Base-by-base conservation (phyloP, 2,113 vertebrate genomes). In the Zapus hudsonius region DNA sequence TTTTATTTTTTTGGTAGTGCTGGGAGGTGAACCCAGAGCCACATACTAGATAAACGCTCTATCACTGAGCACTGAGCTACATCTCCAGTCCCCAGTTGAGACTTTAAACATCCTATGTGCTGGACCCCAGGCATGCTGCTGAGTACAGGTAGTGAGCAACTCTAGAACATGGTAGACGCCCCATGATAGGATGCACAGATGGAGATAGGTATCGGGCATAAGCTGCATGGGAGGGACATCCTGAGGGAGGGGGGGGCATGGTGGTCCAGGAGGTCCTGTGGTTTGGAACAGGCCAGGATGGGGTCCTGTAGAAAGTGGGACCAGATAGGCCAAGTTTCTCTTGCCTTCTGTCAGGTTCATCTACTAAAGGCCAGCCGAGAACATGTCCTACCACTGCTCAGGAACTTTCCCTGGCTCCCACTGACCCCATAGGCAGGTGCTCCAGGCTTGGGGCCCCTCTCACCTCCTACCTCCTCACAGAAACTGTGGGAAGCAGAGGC, bases 181-280 rank as follows among this genome's bases (percentile, higher is more conserved):
- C 2, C 25, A 22, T 4, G 2, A 38, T 0, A 10, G 69, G 57
- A 66, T 1, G 52, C 52, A 29, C 0, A 1, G 11, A 22, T 1
- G 40, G 44, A 73, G 13, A 25, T 1, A 3, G 10, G 47, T 17
- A 57, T 9, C 31, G 19, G 83, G 76, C 31, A 29, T 79, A 64
- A 16, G 44, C 40, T 66, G 20, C 22, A 59, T 38, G 12, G 1
- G 36, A 67, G 84, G 74, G 69, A 10, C 23, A 31, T 2, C 63
- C 64, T 36, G 8, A 2, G 42, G 19, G 31, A 83, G 63, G 27
- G 59, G 2, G 9, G n/a, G 66, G 47, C 73, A 73, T n/a, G 63
- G 22, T 40, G 70, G 75, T 3, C 57, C 25, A 47, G 27, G n/a
- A 38, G 59, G 36, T 3, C 82, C 67, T n/a, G 29, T 17, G 36